Conservation (phyloP, 1,140 invertebrate genomes). For the Drosophila malerkotliana region DNA sequence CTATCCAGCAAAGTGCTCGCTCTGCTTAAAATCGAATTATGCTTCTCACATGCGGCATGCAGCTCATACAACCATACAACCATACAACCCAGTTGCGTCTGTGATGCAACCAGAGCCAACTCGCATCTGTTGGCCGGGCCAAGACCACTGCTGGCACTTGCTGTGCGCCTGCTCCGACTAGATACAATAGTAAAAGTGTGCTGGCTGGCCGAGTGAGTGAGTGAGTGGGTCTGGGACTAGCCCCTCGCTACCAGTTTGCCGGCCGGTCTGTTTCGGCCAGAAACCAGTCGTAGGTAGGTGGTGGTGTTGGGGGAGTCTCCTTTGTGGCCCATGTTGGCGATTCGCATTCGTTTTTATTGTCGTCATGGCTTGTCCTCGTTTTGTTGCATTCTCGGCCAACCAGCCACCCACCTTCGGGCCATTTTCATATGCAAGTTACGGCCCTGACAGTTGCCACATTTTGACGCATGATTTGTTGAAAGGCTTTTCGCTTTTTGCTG, state of each 20-base stretch:
- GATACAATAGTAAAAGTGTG: slow-evolving; percentile 84
- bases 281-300: slow-evolving; percentile 55
- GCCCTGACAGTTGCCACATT: slow-evolving; percentile 77
- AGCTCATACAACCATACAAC: slow-evolving; percentile 35
- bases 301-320: slow-evolving; percentile 17
- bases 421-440: slow-evolving; percentile 67
- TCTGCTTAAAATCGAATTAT: slow-evolving; percentile 62
- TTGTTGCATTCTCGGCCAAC: slow-evolving; percentile 58
- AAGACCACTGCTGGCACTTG: slow-evolving; percentile 56
- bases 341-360: slow-evolving; percentile 80
- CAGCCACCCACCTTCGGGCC: slow-evolving; percentile 26
- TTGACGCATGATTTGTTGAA: slow-evolving; percentile 81
- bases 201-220: slow-evolving; percentile 33
- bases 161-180: slow-evolving; percentile 81
- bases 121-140: slow-evolving; percentile 49
- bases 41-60: slow-evolving; percentile 21
- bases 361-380: slow-evolving; percentile 69
- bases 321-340: slow-evolving; percentile 68
- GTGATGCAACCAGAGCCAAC: slow-evolving; percentile 55
- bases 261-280: slow-evolving; percentile 22
- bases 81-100: slow-evolving; percentile 22
- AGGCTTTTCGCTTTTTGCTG: slow-evolving; percentile 65
- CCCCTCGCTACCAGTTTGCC: slow-evolving; percentile 38
- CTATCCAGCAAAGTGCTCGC: slow-evolving; percentile 8
- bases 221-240: slow-evolving; percentile 23